Base-by-base conservation (phyloP, 2,797 vertebrate species). In the Fistularia commersonii region DNA sequence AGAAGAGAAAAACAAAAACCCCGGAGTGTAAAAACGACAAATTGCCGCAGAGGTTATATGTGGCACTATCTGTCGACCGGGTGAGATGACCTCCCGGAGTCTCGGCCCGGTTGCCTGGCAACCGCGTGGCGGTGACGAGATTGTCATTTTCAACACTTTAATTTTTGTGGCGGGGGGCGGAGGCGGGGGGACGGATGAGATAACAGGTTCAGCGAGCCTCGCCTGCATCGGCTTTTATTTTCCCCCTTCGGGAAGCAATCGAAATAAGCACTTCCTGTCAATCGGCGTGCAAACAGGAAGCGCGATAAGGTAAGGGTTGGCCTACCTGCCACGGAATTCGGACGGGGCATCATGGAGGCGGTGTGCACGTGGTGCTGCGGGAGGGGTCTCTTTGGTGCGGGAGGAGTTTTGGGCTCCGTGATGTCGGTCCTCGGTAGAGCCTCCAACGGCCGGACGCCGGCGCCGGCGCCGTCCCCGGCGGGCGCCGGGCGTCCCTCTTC, bases 291-390 rank as follows among this genome's bases (percentile, higher is more conserved):
- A 23, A 23, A 23, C 23, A 23, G 23, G 23, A 23, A 57, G 8
- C 3, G 10, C 3, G 44, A 41, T 1, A 37, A 3, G 33, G 31
- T 51, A 45, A 41, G 45, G 7, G 0, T 32, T 6, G 51, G 51
- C 75, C 72, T 90, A 98, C 97, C 97, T 93, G 97, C 97, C 71
- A 99, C 96, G 1, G 97, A 99, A 83, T 99, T 99, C 58, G 97
- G 97, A 54, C 97, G 92, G 57, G 95, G 95, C 93, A 96, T 93
- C 73, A 91, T 81, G 57, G 91, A 91, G 46, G 78, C 89, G 69
- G 32, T 57, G 49, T 84, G 80, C 46, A 75, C 1, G 86, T 92
- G 70, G 80, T 69, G 50, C 88, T 94, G 77, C 84, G 90, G 81
- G 87, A 59, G 0, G 82, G 93, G 81, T 88, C 92, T 86, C 65